Percentiles rank a stretch among this genome's conserved stretches.
phyloP scores from a whole-genome alignment of 2,888 invertebrate genomes.

The Ptilodon capucinus region DNA sequence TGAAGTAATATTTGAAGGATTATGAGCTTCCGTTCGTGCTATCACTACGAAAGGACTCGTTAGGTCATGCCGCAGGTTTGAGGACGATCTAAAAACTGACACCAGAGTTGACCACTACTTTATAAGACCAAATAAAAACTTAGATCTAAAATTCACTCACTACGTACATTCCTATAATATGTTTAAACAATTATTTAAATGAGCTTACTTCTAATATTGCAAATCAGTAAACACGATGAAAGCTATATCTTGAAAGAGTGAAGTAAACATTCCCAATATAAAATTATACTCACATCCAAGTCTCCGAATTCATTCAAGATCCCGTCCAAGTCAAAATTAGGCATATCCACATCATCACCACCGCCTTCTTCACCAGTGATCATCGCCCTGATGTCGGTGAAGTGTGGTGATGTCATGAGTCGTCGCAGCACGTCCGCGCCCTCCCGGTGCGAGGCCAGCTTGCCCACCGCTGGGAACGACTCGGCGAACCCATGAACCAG shows the following conservation, averaged over 20 bases:
- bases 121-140: too few species aligned
- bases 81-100: too few species aligned
- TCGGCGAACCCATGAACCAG: constrained; percentile 64
- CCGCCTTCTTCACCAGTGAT: constrained; percentile 37
- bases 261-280: too few species aligned
- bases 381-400: constrained; percentile 42
- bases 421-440: constrained; percentile 52
- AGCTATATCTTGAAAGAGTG: too few species aligned
- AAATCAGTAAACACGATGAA: too few species aligned
- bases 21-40: background rate
- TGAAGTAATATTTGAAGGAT: background rate
- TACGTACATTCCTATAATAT: too few species aligned
- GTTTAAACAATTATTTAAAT: too few species aligned
- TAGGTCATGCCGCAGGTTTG: too few species aligned
- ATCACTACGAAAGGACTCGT: too few species aligned
- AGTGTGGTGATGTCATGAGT: constrained; percentile 42
- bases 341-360: constrained; percentile 22
- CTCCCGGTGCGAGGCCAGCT: constrained; percentile 49
- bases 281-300: constrained; percentile 39
- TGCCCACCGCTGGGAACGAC: constrained; percentile 55
- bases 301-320: constrained; percentile 59
- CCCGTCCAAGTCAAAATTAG: constrained; percentile 50
- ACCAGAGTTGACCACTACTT: too few species aligned
- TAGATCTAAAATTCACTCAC: too few species aligned
- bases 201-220: too few species aligned